Base-by-base conservation (phyloP, 2,797 vertebrate species). In the Coccyzus lansbergi region DNA sequence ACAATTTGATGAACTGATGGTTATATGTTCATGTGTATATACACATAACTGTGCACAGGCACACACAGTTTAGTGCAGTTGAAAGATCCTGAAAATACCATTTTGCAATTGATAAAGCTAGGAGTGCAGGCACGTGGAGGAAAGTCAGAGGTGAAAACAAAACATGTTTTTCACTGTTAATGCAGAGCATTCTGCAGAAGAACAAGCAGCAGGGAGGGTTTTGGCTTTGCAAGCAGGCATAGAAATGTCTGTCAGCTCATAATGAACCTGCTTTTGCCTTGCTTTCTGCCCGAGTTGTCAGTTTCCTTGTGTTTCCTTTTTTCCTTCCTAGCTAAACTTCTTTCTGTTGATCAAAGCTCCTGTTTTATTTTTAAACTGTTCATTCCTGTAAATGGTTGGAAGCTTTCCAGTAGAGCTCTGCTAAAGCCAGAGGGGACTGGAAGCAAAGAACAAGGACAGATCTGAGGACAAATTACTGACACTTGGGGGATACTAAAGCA, bases 321-420 rank as follows among this genome's bases (percentile, higher is more conserved):
- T 94, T 80, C 83, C 75, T 92, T 93, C 71, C 62, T 40, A 62
- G 15, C 46, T 62, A 60, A 93, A 83, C 52, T 68, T 69, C 65
- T 79, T 88, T 67, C 60, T 78, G 56, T 78, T 90, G 84, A 96
- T 93, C 86, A 95, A 92, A 95, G 88, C 58, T 75, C 15, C 75
- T 58, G 20, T 68, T 96, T 95, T 95, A 85, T 94, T 96, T 95
- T 92, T 88, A 89, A 94, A 91, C 51, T 80, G 86, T 84, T 95
- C 10, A 72, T 96, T 96, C 94, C 93, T 89, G 93, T 95, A 95
- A 96, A 83, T 81, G 79, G 44, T n/a, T 95, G 95, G 94, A 93
- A 89, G 22, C 8, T 87, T 19, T 94, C 95, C 92, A 96, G 64
- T 15, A 75, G 49, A 91, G 42, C 53, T 92, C 49, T 60, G 75